Evolutionary conservation across 2,888 invertebrate genomes (phyloP).

Genomic region (Sarcophaga variegata): DNA sequence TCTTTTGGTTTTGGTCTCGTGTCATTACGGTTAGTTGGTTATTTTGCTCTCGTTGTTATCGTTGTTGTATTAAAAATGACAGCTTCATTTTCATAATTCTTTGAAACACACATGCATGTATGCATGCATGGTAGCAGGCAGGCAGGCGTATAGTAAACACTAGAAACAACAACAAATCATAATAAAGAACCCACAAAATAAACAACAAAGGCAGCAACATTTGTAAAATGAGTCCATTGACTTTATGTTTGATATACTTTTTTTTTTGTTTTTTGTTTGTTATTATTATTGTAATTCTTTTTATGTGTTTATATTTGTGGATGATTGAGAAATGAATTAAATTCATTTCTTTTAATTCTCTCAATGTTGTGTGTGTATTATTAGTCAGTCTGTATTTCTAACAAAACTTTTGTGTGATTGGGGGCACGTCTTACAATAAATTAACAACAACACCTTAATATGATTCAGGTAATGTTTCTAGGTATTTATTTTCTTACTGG

Average conservation of each 20-base stretch:
- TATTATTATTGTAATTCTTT: no score
- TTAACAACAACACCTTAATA: slow-evolving; percentile 23
- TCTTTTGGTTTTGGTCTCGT: slow-evolving; percentile 41
- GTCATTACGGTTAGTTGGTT: slow-evolving; percentile 27
- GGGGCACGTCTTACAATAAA: slow-evolving; percentile 61
- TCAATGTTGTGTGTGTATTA: neutral
- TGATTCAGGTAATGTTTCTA: neutral
- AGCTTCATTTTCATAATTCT: slow-evolving; percentile 57
- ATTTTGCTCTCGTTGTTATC: slow-evolving; percentile 6
- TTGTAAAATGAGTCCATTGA: slow-evolving; percentile 65
- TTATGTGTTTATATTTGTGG: neutral
- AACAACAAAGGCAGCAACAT: slow-evolving; percentile 22
- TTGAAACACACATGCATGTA: slow-evolving; percentile 24
- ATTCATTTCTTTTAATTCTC: neutral
- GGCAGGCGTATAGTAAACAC: neutral
- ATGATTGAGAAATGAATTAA: neutral
- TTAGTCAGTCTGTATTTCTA: neutral
- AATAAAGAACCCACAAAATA: slow-evolving; percentile 50
- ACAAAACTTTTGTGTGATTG: slow-evolving; percentile 40
- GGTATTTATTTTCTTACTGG: no score
- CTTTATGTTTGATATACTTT: slow-evolving; percentile 42
- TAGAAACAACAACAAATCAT: slow-evolving; percentile 43
- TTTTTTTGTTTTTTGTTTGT: slow-evolving; percentile 33
- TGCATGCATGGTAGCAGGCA: neutral
- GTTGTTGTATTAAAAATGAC: slow-evolving; percentile 41